A percentile compares a stretch with the other conserved stretches of the same genome.
phyloP scores from a whole-genome alignment of 2,113 vertebrate species.

The Chinchilla lanigera region DNA sequence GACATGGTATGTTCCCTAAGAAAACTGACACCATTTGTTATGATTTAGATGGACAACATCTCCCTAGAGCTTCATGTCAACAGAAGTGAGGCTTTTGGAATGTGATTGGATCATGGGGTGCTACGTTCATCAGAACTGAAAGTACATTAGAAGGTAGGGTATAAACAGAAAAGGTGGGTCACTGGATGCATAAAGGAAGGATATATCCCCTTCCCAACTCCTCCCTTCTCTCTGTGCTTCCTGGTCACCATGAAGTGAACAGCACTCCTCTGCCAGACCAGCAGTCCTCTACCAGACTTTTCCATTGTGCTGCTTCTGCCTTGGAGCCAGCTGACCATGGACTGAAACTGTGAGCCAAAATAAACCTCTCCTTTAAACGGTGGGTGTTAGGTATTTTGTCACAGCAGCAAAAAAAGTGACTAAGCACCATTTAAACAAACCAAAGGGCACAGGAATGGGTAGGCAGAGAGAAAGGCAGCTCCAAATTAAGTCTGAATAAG shows the following conservation, averaged over 20 bases:
- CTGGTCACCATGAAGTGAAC: background rate
- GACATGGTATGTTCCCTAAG: background rate
- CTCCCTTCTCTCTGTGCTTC: background rate
- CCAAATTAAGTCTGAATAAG: background rate
- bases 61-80: background rate
- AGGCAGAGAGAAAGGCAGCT: background rate
- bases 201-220: background rate
- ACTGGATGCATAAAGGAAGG: background rate
- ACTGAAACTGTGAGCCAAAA: background rate
- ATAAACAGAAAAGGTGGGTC: background rate
- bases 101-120: background rate
- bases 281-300: background rate
- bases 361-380: background rate
- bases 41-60: background rate
- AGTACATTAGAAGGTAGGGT: background rate
- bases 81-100: background rate
- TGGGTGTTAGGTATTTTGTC: background rate
- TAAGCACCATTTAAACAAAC: background rate
- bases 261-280: background rate
- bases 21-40: background rate
- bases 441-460: background rate
- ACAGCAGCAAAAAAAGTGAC: background rate
- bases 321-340: background rate
- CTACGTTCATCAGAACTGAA: background rate
- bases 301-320: background rate